Base-by-base conservation (phyloP, 1,140 invertebrate genomes). In the Panonychus citri region DNA sequence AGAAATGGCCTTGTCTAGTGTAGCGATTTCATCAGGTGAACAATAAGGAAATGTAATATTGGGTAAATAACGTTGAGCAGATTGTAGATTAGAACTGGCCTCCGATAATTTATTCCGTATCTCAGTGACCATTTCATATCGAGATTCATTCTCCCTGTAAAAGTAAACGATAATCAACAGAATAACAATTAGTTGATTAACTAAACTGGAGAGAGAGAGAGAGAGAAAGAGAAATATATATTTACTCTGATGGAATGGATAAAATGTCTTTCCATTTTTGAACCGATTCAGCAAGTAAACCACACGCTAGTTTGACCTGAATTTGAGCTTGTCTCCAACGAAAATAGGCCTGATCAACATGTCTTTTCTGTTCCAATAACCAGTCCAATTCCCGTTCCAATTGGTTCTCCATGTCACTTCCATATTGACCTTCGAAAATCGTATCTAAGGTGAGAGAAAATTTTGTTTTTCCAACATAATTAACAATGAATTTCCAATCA, bases 1-100 rank as follows among this genome's bases (percentile, higher is more conserved):
- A 51, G 71, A 68, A 1, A 73, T 68, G 0, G 75, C 73, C 65
- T 70, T 70, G 28, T 72, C 62, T 17, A 79, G 64, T 0, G 72
- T 73, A 3, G 65, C 63, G 8, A 79, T 69, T 64, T 79, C 77
- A 51, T 70, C 67, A 21, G 68, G 64, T n/a, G 72, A 74, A 57
- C 74, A 78, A 63, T 79, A 78, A 0, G 77, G 77, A 59, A 79
- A 78, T 57, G 73, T 63, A 13, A 78, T 74, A n/a, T 72, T 70
- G 8, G 69, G 70, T 26, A 79, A 66, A 63, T 76, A 76, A 5
- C 70, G 60, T 54, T 78, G 75, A 26, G 75, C 75, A 24, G 68
- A 71, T 53, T 70, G 67, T 13, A 79, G 67, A 64, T 76, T 76
- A 59, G 77, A 72, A 8, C 66, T 69, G 0, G 77, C 75, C 49